phyloP scores from a whole-genome alignment of 30 jellyfish, hydroid and myxozoan genomes.

The Aurelia sp. region DNA sequence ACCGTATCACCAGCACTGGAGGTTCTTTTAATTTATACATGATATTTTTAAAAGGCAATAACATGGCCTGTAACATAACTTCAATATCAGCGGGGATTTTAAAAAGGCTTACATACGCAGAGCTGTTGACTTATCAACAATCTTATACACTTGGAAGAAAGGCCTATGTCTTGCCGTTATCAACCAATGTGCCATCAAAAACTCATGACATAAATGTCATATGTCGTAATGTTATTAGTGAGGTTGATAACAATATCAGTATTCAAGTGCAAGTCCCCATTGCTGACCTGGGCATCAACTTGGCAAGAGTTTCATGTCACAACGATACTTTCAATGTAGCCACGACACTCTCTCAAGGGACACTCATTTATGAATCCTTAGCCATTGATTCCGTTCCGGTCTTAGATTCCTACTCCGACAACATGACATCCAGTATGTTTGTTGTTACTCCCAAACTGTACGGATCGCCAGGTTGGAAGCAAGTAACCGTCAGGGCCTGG shows the following conservation, averaged over 20 bases:
- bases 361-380: conserved; percentile 15
- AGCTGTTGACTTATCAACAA: conserved; percentile 27
- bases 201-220: conserved; percentile 30
- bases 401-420: neutral
- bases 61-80: conserved; percentile 38
- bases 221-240: conserved; percentile 24
- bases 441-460: neutral
- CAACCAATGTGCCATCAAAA: conserved; percentile 22
- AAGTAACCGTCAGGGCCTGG: conserved; percentile 34
- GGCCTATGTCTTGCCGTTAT: conserved; percentile 24
- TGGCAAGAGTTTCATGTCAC: conserved; percentile 9
- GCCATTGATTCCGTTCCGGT: neutral
- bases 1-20: conserved; percentile 3
- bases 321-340: conserved; percentile 14
- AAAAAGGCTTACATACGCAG: neutral
- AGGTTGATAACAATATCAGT: conserved; percentile 9
- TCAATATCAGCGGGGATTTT: conserved; percentile 33
- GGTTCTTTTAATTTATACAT: conserved; percentile 4
- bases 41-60: conserved; percentile 29
- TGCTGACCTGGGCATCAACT: conserved; percentile 2
- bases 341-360: conserved; percentile 10
- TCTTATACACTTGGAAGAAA: conserved; percentile 24
- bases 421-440: conserved; percentile 17
- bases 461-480: conserved; percentile 36
- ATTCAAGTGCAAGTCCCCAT: conserved; percentile 36